Percentiles rank a stretch among this genome's conserved stretches.
These are phyloP conservation scores for Channallabes apus DNA, from an alignment of 2,797 vertebrate genomes.

Conservation along the genomic window DNA sequence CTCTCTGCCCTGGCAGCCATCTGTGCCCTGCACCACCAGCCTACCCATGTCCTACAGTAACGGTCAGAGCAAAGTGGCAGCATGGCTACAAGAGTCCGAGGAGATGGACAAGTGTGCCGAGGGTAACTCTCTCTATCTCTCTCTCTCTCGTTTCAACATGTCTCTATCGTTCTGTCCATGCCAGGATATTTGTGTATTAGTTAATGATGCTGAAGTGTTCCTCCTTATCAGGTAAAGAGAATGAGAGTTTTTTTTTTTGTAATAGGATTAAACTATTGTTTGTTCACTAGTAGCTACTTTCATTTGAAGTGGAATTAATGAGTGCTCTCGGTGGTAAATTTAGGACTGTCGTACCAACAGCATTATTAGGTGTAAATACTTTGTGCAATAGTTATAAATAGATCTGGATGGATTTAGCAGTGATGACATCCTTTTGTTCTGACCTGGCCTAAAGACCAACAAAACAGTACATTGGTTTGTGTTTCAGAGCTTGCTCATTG, in stretches of 20 bases:
- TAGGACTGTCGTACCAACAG: background rate
- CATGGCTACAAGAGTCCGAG: constrained; percentile 96
- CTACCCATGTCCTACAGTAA: constrained; percentile 92
- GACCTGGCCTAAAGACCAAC: background rate
- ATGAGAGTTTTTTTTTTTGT: background rate
- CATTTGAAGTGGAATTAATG: background rate
- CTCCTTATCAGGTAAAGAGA: constrained; percentile 8
- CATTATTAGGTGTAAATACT: background rate
- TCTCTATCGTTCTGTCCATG: background rate
- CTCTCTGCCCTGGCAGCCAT: constrained; percentile 84
- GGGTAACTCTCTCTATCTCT: constrained; percentile 69
- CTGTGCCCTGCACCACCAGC: constrained; percentile 81
- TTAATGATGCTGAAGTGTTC: background rate
- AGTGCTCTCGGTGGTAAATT: background rate
- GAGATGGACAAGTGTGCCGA: constrained; percentile 99
- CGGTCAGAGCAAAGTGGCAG: constrained; percentile 94
- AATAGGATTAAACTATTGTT: constrained; percentile 12
- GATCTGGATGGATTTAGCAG: background rate
- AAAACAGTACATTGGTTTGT: constrained; percentile 53
- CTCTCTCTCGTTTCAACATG: background rate
- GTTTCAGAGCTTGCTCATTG: constrained; percentile 91
- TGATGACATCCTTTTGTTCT: background rate
- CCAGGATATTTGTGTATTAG: background rate
- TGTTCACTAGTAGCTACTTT: background rate
- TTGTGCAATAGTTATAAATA: background rate